Base-by-base conservation (phyloP, 2,888 invertebrate genomes). In the Antheraea assamensis region DNA sequence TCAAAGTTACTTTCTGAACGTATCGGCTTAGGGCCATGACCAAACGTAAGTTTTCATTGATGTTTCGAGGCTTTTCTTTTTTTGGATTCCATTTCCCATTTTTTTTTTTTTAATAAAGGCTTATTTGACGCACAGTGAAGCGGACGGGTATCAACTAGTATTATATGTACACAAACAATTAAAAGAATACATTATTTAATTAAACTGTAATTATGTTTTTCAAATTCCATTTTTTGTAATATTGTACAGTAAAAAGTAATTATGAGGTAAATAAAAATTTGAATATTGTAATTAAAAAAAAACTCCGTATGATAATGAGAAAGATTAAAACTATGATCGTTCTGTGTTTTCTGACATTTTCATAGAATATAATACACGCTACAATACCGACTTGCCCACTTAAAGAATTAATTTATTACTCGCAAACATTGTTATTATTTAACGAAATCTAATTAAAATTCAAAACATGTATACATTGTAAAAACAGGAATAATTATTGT, bases 401-500 rank as follows among this genome's bases (percentile, higher is more conserved):
- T 30, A 58, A 58, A 64, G 5, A 64, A 27, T 30, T 72, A 72
- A 72, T 72, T 66, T 72, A 72, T 66, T 66, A 72, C 61, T 47
- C 52, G 72, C 72, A 72, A 72, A 72, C 72, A 72, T 35, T 70
- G 61, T 72, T 68, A 55, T 72, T 70, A 72, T 72, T 68, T 31
- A 52, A 24, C 27, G 70, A 72, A 70, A 70, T 52, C n/a, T 31
- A 66, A 55, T 72, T 72, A 70, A 55, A 66, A 68, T 72, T 52
- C 68, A 55, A 55, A 72, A 72, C 30, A 27, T 72, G 52, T 61
- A 68, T 72, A 72, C 72, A 10, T 35, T 68, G 55, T 68, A 72
- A 72, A 68, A 83, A 79, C 75, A 78, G 76, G 78, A 80, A 80
- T 79, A 81, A 81, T 78, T 79, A 76, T 78, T 76, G 78, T 76